phyloP scores from a whole-genome alignment of 2,888 invertebrate genomes.

The Lycophotia porphyrea region DNA sequence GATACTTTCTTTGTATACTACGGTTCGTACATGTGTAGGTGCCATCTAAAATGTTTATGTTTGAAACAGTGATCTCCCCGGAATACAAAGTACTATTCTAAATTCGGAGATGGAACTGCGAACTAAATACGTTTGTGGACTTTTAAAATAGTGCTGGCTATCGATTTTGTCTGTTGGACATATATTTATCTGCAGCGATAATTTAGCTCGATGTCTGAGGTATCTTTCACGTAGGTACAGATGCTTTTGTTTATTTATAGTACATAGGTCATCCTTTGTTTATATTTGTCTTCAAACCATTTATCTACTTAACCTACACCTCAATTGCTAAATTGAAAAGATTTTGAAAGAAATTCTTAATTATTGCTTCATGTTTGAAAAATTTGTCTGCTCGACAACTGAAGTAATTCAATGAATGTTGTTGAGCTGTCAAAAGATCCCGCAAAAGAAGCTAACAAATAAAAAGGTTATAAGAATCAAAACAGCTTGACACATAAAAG shows the following conservation, averaged over 20 bases:
- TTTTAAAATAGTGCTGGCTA: conserved; percentile 61
- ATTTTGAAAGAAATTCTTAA: not conserved
- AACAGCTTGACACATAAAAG: not conserved
- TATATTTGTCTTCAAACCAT: not conserved
- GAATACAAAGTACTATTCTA: conserved; percentile 58
- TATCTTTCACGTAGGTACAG: not conserved
- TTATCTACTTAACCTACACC: not conserved
- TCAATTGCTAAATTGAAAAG: not conserved
- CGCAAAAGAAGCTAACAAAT: not conserved
- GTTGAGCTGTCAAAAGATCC: not conserved
- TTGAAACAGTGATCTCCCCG: conserved; percentile 15
- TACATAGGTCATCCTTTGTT: not conserved
- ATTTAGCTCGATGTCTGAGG: not conserved
- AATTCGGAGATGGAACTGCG: conserved; percentile 56
- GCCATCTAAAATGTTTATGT: conserved; percentile 36
- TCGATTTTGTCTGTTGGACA: conserved; percentile 52
- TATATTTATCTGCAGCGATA: conserved; percentile 24
- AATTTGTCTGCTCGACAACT: not conserved
- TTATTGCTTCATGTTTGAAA: not conserved
- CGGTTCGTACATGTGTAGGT: conserved; percentile 7
- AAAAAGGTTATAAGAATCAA: not conserved
- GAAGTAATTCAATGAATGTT: not conserved
- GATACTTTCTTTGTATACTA: conserved; percentile 15
- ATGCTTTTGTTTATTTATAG: not conserved
- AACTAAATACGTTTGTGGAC: conserved; percentile 53